phyloP scores from a whole-genome alignment of 2,113 vertebrate genomes.

The Elephas maximus region DNA sequence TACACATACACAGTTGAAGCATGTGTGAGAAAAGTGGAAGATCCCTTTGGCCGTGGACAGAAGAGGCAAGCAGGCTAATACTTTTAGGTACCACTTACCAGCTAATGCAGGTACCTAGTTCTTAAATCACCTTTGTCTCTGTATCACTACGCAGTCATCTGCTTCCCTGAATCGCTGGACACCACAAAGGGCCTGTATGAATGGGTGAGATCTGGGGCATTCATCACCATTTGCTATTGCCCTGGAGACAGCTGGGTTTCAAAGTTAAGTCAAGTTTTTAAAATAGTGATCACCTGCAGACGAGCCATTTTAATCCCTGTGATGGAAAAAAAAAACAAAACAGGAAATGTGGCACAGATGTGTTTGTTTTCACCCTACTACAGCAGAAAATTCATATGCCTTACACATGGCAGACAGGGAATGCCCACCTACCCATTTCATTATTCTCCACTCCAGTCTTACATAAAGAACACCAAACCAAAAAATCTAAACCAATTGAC shows the following conservation, averaged over 20 bases:
- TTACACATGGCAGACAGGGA: neutral
- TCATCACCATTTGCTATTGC: neutral
- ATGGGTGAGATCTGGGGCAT: fast-evolving
- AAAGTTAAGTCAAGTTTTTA: neutral
- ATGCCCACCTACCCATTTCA: neutral
- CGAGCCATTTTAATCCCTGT: neutral
- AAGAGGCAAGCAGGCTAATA: neutral
- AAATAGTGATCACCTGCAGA: neutral
- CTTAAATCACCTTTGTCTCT: neutral
- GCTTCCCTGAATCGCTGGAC: neutral
- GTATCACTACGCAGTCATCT: neutral
- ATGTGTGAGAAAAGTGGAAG: neutral
- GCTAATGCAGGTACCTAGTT: neutral
- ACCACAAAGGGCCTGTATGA: neutral
- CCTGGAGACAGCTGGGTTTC: neutral
- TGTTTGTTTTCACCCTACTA: neutral
- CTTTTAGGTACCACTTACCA: neutral
- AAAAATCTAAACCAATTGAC: too few relatives aligned
- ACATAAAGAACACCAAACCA: neutral
- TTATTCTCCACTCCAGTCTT: neutral
- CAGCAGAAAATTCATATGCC: neutral
- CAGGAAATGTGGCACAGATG: neutral
- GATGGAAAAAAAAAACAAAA: neutral
- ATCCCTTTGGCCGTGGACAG: neutral
- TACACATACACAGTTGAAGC: fast-evolving